Conservation (phyloP, 1,140 invertebrate genomes). For the Tyrophagus putrescentiae region DNA sequence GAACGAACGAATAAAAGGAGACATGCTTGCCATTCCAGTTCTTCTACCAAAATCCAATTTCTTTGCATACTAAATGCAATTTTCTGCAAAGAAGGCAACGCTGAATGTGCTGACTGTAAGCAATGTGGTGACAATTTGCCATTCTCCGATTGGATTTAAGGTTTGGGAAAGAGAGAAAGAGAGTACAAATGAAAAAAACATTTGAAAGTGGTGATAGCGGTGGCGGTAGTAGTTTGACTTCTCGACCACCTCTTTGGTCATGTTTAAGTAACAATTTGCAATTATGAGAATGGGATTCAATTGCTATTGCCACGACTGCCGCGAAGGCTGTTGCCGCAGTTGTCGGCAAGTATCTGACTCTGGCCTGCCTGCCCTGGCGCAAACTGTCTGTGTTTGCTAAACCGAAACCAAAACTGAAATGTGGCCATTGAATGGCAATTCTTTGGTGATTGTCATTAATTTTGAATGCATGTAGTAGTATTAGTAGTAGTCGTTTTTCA, state of each 20-base stretch:
- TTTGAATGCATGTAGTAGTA: not conserved
- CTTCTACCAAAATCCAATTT: conserved; percentile 1
- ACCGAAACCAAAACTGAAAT: too few relatives aligned
- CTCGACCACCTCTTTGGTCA: too few relatives aligned
- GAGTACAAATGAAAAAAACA: too few relatives aligned
- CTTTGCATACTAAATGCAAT: conserved; percentile 11
- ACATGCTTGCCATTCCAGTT: not conserved
- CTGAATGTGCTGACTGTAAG: too few relatives aligned
- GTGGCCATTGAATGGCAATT: too few relatives aligned
- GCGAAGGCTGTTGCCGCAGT: not conserved
- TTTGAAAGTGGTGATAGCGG: too few relatives aligned
- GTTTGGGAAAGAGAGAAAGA: not conserved
- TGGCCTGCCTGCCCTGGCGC: not conserved
- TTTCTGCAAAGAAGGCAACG: not conserved
- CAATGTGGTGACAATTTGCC: conserved; percentile 12
- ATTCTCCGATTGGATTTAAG: conserved; percentile 1
- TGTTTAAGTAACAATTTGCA: conserved; percentile 9
- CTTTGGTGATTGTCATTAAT: conserved; percentile 15
- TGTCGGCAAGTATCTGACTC: not conserved
- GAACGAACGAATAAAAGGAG: not conserved
- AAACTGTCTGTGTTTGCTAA: not conserved
- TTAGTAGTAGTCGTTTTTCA: not conserved
- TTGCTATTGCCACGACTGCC: not conserved
- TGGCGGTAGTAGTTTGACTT: too few relatives aligned
- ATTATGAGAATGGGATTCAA: too few relatives aligned